phyloP scores from a whole-genome alignment of 2,797 vertebrate species.

The Synaphobranchus kaupii region DNA sequence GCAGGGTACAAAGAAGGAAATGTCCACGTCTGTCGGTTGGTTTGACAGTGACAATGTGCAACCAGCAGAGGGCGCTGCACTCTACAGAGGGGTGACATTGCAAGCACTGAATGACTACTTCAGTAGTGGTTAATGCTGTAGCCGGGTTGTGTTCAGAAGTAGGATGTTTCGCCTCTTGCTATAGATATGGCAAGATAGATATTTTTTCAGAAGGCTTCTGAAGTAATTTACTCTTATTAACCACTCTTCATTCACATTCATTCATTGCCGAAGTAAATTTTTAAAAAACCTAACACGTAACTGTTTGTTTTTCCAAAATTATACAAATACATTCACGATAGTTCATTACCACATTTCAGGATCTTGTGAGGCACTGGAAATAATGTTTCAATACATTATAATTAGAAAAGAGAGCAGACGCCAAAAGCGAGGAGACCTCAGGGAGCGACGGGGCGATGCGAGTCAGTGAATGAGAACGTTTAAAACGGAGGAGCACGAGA shows the following conservation, averaged over 20 bases:
- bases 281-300: background rate
- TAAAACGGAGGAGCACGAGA: background rate
- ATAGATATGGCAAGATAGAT: background rate
- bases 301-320: background rate
- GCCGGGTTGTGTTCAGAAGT: background rate
- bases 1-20: background rate
- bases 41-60: conserved; percentile 42
- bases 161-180: background rate
- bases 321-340: background rate
- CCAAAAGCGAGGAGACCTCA: background rate
- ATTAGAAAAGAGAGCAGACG: background rate
- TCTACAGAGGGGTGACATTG: background rate
- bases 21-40: background rate
- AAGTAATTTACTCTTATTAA: background rate
- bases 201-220: background rate
- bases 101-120: background rate
- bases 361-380: background rate
- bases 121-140: background rate
- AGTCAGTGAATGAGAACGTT: background rate
- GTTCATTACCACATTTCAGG: background rate
- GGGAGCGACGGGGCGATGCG: background rate
- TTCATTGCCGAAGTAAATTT: background rate
- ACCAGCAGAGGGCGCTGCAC: conserved; percentile 61
- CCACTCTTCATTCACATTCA: background rate
- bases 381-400: background rate